Evolutionary conservation across 2,797 vertebrate genomes (phyloP), one percentile per base, ranked within the genome.

Genomic region (Chrosomus eos): DNA sequence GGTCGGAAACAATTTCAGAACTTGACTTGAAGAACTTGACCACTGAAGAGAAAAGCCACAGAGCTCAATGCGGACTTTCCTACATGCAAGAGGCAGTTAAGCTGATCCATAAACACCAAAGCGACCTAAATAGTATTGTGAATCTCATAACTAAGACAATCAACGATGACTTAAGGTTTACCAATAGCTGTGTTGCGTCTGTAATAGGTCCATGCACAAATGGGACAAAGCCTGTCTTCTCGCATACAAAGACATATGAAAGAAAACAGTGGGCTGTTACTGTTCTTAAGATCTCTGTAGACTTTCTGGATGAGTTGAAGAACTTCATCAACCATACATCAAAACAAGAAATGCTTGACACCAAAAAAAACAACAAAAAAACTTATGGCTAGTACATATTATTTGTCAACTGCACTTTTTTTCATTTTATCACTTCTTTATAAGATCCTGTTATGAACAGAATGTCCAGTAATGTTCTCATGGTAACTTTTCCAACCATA

Each of bases 211-310:
- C 4, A 3, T 91, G 2, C 53, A 48, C 23, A 85, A 68, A 4
- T 21, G 74, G 0, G 11, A 1, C 19, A 53, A 7, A 71, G 1
- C 88, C 83, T 0, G 0, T 3, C 0, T 82, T 64, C 2, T 87
- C 0, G 1, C 89, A 0, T 2, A 0, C 0, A 0, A 60, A 84
- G 1, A 86, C 87, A 2, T 3, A 0, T 85, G 7, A 77, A 0
- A 91, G 51, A 78, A 94, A 93, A 85, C 89, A 89, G 87, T 95
- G 94, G 94, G 87, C 88, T 70, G 79, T 83, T 68, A 88, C 90
- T 3, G 83, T 94, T 26, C 0, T 95, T 71, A 21, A 86, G 18
- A 45, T 7, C 0, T 88, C 91, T 0, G 4, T 3, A 26, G 1
- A 33, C 5, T 95, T 94, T 73, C 86, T 94, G 51, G 0, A 2